phyloP scores from a whole-genome alignment of 2,113 vertebrate genomes.

The Ahaetulla prasina region DNA sequence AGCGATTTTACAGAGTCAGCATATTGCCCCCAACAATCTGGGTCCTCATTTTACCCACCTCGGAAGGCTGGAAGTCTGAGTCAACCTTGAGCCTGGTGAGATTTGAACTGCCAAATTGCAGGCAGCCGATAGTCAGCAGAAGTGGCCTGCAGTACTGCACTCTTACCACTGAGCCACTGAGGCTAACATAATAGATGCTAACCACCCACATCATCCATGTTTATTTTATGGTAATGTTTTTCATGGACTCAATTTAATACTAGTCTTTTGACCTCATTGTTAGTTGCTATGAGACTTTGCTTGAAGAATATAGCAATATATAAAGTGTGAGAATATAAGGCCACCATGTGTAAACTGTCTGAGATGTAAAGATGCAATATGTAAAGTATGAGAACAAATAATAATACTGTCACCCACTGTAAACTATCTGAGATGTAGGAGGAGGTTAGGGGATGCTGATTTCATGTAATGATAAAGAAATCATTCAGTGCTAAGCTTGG shows the following conservation, averaged over 20 bases:
- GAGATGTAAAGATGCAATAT: not conserved
- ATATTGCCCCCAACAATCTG: too few relatives aligned
- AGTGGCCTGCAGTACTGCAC: too few relatives aligned
- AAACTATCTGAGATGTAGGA: not conserved
- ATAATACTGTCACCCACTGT: not conserved
- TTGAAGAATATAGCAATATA: not conserved
- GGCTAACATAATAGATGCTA: too few relatives aligned
- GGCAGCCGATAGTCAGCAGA: too few relatives aligned
- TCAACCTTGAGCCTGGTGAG: too few relatives aligned
- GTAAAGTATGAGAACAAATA: not conserved
- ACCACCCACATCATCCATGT: not conserved
- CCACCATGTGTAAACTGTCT: not conserved
- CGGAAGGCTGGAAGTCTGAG: too few relatives aligned
- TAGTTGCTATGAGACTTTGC: not conserved
- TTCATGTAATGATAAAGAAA: conserved; percentile 7
- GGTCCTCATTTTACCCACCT: too few relatives aligned
- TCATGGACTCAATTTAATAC: not conserved
- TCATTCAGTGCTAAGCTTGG: not conserved
- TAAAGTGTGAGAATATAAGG: not conserved
- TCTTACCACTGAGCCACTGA: too few relatives aligned
- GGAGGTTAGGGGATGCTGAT: not conserved
- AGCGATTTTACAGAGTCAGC: too few relatives aligned
- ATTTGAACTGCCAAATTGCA: too few relatives aligned
- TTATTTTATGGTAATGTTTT: not conserved
- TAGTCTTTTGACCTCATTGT: not conserved